These are phyloP conservation scores for Chaetops frenatus DNA, from an alignment of 2,113 vertebrate species.

Conservation along the genomic window DNA sequence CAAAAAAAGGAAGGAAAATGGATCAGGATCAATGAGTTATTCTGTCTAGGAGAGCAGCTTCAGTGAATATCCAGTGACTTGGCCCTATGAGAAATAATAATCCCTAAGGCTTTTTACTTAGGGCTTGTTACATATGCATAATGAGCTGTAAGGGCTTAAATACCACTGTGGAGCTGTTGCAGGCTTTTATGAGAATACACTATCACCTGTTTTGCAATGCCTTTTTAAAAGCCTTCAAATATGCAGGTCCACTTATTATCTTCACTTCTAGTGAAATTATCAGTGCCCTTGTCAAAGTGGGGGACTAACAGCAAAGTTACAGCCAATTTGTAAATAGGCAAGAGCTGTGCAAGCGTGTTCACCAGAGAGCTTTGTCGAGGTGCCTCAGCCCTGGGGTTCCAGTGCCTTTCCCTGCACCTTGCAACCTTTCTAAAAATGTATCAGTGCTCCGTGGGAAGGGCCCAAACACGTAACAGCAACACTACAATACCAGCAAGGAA, in stretches of 20 bases:
- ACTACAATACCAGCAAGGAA: neutral
- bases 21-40: neutral
- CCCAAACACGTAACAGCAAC: neutral
- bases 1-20: neutral
- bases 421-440: neutral
- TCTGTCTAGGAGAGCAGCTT: neutral
- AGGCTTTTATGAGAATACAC: constrained; percentile 34
- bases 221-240: constrained; percentile 28
- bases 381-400: neutral
- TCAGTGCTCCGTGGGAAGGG: neutral
- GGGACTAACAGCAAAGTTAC: neutral
- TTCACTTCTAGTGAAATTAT: neutral
- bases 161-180: constrained; percentile 1
- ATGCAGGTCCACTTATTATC: constrained; percentile 1
- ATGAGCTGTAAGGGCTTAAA: constrained; percentile 48
- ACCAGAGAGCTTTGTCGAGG: neutral
- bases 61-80: neutral
- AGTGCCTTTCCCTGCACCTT: neutral
- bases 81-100: constrained; percentile 21
- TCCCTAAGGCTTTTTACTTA: constrained; percentile 34
- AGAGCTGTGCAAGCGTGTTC: neutral
- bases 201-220: neutral
- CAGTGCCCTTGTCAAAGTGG: neutral
- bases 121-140: constrained; percentile 30
- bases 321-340: neutral